These are phyloP conservation scores for Phymatocera aterrima DNA, from an alignment of 2,888 invertebrate genomes.

Conservation along the genomic window DNA sequence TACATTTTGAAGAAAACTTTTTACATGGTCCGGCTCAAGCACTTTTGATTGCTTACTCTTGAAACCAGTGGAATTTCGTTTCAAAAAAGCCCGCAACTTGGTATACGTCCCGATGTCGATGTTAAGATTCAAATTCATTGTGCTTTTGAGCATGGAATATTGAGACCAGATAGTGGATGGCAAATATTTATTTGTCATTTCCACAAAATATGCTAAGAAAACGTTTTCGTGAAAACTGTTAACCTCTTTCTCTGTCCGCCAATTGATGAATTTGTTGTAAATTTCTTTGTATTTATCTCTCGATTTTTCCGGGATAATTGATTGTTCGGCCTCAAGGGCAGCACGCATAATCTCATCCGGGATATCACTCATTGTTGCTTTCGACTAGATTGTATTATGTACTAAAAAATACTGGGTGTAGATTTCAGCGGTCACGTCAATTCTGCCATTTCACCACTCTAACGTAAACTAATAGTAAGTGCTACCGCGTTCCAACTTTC, in stretches of 20 bases:
- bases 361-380: background rate
- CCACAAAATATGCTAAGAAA: too few species aligned
- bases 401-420: too few species aligned
- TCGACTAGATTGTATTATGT: too few species aligned
- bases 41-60: slow-evolving; percentile 46
- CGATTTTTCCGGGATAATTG: slow-evolving; percentile 36
- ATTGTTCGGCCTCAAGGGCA: too few species aligned
- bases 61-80: slow-evolving; percentile 40
- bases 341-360: background rate
- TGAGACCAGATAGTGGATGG: too few species aligned
- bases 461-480: too few species aligned
- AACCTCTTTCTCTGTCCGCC: slow-evolving; percentile 34
- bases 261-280: slow-evolving; percentile 44
- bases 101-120: slow-evolving; percentile 40
- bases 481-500: too few species aligned
- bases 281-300: slow-evolving; percentile 20
- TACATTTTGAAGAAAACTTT: too few species aligned
- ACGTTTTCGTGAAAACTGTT: slow-evolving; percentile 36
- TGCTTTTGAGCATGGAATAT: slow-evolving; percentile 50
- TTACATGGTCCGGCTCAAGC: too few species aligned
- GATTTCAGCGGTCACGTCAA: too few species aligned
- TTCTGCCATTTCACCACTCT: too few species aligned
- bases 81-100: slow-evolving; percentile 35
- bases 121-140: slow-evolving; percentile 30
- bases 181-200: too few species aligned